These are phyloP conservation scores for Erythrolamprus reginae DNA, from an alignment of 2,113 vertebrate genomes.

Conservation along the genomic window DNA sequence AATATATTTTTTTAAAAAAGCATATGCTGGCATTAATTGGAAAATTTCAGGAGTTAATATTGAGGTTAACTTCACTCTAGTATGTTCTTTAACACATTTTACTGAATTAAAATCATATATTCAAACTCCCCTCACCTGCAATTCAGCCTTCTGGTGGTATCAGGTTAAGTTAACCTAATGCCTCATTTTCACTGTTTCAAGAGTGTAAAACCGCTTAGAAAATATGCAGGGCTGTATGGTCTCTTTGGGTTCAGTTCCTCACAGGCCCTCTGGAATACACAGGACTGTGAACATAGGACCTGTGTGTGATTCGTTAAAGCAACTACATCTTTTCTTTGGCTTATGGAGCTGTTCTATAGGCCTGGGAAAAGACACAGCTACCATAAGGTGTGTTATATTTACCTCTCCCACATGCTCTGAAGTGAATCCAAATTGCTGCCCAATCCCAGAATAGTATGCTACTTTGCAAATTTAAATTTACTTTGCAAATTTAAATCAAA, in stretches of 20 bases:
- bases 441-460: not conserved
- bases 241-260: not conserved
- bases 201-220: not conserved
- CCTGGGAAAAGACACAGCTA: not conserved
- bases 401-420: not conserved
- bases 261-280: not conserved
- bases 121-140: not conserved
- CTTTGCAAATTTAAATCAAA: not conserved
- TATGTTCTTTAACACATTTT: not conserved
- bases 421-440: not conserved
- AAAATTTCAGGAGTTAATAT: not conserved
- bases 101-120: not conserved
- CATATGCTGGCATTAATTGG: not conserved
- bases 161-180: not conserved
- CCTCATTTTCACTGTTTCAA: not conserved
- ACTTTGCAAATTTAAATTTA: not conserved
- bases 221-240: not conserved
- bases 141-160: not conserved
- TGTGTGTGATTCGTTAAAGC: not conserved
- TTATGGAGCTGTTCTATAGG: not conserved
- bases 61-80: not conserved
- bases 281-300: not conserved
- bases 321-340: not conserved
- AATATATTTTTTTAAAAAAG: too few species aligned
- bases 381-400: not conserved